A percentile compares a stretch with the other conserved stretches of the same genome.
These are phyloP conservation scores for Meloidogyne chitwoodi DNA, from an alignment of 1,140 invertebrate species.

Conservation along the genomic window DNA sequence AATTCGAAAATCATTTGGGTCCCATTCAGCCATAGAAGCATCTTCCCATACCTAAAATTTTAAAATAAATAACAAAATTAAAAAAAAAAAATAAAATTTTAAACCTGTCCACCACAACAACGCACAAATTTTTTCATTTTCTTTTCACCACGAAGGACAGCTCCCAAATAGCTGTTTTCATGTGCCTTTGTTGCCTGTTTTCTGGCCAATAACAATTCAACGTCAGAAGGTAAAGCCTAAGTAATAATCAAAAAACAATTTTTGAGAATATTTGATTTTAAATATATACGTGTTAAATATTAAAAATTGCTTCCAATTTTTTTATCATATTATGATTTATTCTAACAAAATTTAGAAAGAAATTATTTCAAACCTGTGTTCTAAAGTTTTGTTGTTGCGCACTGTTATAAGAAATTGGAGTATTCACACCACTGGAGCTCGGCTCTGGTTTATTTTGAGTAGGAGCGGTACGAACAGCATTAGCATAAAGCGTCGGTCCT, in stretches of 20 bases:
- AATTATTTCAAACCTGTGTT: background rate
- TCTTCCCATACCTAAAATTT: constrained; percentile 53
- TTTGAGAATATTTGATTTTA: too few species aligned
- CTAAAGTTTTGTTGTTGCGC: constrained; percentile 13
- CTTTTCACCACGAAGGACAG: constrained; percentile 56
- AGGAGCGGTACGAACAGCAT: constrained; percentile 20
- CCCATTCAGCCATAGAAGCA: constrained; percentile 58
- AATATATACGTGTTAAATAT: too few species aligned
- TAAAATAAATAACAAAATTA: background rate
- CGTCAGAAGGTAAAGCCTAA: constrained; percentile 52
- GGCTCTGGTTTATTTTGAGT: background rate
- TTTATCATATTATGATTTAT: too few species aligned
- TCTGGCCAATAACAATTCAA: constrained; percentile 46
- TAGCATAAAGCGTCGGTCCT: constrained; percentile 32
- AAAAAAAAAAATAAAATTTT: constrained; percentile 34
- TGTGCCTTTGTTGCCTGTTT: constrained; percentile 41
- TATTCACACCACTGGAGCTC: constrained; percentile 1
- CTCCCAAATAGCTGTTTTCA: constrained; percentile 51
- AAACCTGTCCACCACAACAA: constrained; percentile 49
- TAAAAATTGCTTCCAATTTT: too few species aligned
- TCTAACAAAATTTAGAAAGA: background rate
- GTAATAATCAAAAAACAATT: background rate
- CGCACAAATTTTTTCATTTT: constrained; percentile 59
- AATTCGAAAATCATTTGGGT: constrained; percentile 79
- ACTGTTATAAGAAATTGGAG: background rate